Conservation (phyloP, 2,113 vertebrate genomes). For the Psilopsiagon aurifrons region DNA sequence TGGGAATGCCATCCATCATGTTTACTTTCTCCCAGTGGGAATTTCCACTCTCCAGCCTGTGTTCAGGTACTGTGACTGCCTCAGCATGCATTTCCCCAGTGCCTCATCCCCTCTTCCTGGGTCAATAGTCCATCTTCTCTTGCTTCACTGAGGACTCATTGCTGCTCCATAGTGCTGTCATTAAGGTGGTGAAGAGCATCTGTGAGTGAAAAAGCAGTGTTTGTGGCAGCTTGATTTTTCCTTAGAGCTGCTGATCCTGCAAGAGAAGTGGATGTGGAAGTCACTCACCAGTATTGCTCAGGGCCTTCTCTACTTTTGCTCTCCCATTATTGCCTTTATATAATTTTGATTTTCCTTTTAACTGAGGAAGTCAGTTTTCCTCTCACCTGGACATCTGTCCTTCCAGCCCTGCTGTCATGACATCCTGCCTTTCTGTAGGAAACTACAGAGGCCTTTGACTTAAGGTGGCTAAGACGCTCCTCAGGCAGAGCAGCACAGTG, state of each 20-base stretch:
- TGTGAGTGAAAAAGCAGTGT: background rate
- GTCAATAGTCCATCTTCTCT: constrained; percentile 9
- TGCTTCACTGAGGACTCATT: background rate
- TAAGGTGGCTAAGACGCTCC: background rate
- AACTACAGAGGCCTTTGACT: background rate
- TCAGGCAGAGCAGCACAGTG: accelerated
- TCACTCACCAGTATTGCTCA: background rate
- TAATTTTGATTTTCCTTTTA: background rate
- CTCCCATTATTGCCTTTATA: background rate
- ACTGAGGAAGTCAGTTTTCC: background rate
- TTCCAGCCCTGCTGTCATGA: background rate
- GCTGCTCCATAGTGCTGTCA: background rate
- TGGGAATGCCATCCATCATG: constrained; percentile 51
- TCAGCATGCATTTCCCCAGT: background rate
- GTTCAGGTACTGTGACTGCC: background rate
- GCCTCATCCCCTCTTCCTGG: background rate
- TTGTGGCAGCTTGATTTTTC: background rate
- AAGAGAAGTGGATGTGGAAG: background rate
- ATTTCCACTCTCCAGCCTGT: background rate
- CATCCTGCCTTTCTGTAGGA: background rate
- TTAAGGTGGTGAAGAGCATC: background rate
- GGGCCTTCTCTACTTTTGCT: background rate
- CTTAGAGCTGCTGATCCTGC: background rate
- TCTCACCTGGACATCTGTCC: background rate
- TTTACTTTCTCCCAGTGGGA: background rate